Conservation (phyloP, 2,797 vertebrate genomes). For the Muraenolepis orangiensis region DNA sequence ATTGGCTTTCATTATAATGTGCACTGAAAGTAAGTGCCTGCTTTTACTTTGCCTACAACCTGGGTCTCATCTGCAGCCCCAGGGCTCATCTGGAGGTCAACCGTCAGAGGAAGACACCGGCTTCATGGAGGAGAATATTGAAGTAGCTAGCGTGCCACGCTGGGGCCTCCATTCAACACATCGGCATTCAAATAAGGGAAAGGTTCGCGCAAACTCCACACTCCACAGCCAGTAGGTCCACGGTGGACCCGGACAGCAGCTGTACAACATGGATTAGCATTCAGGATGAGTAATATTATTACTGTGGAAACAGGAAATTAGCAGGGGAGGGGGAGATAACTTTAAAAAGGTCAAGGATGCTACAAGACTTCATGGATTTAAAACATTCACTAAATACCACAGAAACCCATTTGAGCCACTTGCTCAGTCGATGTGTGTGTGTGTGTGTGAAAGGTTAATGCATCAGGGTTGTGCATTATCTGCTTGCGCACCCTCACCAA, state of each 20-base stretch:
- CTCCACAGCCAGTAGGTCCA: neutral
- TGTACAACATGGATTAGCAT: neutral
- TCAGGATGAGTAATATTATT: neutral
- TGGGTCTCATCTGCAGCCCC: too few relatives aligned
- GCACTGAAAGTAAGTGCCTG: too few relatives aligned
- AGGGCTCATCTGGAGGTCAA: neutral
- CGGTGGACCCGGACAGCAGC: neutral
- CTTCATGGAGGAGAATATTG: neutral
- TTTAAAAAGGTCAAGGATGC: neutral
- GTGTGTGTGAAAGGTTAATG: neutral
- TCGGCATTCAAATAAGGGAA: too few relatives aligned
- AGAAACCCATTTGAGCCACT: neutral
- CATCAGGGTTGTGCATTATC: neutral
- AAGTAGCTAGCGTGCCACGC: too few relatives aligned
- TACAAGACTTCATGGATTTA: neutral
- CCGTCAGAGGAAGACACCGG: neutral
- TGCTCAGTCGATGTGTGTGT: neutral
- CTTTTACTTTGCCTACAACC: too few relatives aligned
- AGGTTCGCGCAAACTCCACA: too few relatives aligned
- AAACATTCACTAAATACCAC: neutral
- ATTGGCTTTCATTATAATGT: too few relatives aligned
- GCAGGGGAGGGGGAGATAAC: neutral
- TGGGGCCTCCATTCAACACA: too few relatives aligned
- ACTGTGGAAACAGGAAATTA: neutral
- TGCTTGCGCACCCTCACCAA: neutral